A percentile compares a stretch with the other conserved stretches of the same genome.
These are phyloP conservation scores for Myotis vivesi DNA, from an alignment of 2,797 vertebrate genomes.

Conservation along the genomic window DNA sequence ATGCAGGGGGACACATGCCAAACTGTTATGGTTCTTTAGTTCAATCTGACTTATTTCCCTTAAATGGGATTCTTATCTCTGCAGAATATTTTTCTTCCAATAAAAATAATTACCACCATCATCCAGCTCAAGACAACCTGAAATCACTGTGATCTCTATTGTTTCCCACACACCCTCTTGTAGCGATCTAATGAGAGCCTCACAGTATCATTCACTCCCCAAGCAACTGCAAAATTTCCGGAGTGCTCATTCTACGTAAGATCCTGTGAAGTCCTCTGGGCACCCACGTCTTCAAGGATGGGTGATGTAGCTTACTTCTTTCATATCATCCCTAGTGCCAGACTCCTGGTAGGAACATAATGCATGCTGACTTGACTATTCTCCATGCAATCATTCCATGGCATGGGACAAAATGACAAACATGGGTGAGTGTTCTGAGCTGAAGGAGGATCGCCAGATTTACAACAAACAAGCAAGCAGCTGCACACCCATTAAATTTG, in stretches of 20 bases:
- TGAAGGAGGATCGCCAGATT: background rate
- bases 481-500: background rate
- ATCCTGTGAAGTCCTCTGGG: background rate
- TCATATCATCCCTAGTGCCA: background rate
- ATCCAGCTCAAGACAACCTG: background rate
- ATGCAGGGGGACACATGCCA: background rate
- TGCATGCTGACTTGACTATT: background rate
- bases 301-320: background rate
- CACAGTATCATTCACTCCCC: accelerated
- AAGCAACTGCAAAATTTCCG: background rate
- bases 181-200: background rate
- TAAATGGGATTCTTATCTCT: background rate
- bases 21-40: background rate
- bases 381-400: background rate
- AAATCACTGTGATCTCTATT: background rate
- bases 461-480: background rate
- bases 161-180: background rate
- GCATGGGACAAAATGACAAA: background rate
- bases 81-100: background rate
- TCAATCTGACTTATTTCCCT: background rate
- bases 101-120: background rate
- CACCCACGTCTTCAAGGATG: background rate
- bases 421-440: background rate
- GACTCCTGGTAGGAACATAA: background rate
- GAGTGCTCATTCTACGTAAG: background rate